Conservation (phyloP, 2,888 invertebrate species). For the Exephanes ischioxanthus region DNA sequence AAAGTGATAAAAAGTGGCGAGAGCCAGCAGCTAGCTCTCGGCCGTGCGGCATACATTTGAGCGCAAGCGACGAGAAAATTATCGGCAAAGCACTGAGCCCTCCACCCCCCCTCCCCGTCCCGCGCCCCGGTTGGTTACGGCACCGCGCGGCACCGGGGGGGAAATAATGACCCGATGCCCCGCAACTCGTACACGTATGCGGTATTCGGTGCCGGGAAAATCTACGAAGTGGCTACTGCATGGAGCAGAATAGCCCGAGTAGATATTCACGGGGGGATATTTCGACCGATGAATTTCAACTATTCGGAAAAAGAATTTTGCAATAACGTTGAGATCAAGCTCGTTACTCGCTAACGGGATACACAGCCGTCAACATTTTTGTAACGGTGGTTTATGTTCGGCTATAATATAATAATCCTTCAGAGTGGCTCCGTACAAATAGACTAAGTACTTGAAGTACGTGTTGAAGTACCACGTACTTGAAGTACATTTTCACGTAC, state of each 20-base stretch:
- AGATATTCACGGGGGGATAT: background rate
- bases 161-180: constrained; percentile 36
- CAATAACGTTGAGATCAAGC: background rate
- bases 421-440: too few relatives aligned
- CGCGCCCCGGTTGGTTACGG: background rate
- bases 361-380: background rate
- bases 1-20: constrained; percentile 55
- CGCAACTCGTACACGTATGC: background rate
- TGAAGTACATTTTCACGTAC: too few relatives aligned
- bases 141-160: background rate
- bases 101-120: background rate
- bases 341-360: background rate
- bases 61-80: constrained; percentile 56
- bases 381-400: too few relatives aligned
- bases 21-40: constrained; percentile 34
- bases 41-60: constrained; percentile 46
- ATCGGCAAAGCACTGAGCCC: constrained; percentile 48
- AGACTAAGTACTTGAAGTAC: too few relatives aligned
- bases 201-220: constrained; percentile 4
- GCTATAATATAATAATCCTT: too few relatives aligned
- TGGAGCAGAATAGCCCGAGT: background rate
- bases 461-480: too few relatives aligned
- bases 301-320: background rate
- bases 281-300: constrained; percentile 9
- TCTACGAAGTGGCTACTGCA: background rate